Evolutionary conservation across 2,888 invertebrate species (phyloP).

Genomic region (Stenurella melanura): DNA sequence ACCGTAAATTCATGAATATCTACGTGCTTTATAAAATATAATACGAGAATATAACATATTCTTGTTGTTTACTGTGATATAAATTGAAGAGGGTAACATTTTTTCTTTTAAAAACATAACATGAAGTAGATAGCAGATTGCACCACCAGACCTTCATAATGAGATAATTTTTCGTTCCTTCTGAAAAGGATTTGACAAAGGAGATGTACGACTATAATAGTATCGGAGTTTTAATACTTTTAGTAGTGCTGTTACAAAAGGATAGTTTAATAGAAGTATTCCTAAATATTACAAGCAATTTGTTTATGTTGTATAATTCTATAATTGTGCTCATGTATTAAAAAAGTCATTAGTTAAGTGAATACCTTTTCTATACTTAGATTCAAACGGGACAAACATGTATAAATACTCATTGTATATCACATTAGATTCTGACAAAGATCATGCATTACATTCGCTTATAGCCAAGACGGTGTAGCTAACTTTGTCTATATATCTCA

Average conservation of each 20-base stretch:
- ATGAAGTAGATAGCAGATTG: slow-evolving; percentile 11
- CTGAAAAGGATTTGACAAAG: not conserved
- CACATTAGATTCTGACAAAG: too few relatives aligned
- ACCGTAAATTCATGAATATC: not conserved
- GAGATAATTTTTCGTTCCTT: not conserved
- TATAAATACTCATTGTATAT: too few relatives aligned
- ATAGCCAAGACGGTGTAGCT: too few relatives aligned
- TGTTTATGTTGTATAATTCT: too few relatives aligned
- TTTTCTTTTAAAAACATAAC: slow-evolving; percentile 19
- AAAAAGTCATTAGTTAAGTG: too few relatives aligned
- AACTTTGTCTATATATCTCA: too few relatives aligned
- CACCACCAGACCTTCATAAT: not conserved
- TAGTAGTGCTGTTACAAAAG: not conserved
- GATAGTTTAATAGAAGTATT: not conserved
- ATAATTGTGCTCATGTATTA: too few relatives aligned
- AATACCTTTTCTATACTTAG: too few relatives aligned
- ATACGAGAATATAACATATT: not conserved
- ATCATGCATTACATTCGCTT: too few relatives aligned
- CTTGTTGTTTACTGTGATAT: slow-evolving; percentile 16
- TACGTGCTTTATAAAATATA: slow-evolving; percentile 19
- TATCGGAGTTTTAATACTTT: not conserved
- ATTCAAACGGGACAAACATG: too few relatives aligned
- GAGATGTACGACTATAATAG: not conserved
- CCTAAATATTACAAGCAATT: too few relatives aligned
- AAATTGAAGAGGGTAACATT: slow-evolving; percentile 11